These are phyloP conservation scores for Diadophis punctatus DNA, from an alignment of 2,113 vertebrate species.

Conservation along the genomic window DNA sequence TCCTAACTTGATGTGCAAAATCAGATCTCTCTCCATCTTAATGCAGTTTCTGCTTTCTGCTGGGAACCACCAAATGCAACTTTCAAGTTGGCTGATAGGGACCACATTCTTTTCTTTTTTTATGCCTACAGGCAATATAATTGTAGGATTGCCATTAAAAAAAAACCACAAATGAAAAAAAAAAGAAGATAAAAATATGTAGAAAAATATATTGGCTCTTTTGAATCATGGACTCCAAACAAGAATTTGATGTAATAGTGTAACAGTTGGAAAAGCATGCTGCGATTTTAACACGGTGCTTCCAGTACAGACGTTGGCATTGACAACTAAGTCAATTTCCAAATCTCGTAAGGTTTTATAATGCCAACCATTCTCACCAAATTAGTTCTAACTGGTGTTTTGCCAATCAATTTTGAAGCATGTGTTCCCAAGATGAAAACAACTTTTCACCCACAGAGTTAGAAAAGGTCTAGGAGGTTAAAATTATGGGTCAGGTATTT, in stretches of 20 bases:
- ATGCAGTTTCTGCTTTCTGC: not conserved
- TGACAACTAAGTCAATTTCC: not conserved
- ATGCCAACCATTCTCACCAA: not conserved
- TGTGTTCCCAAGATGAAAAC: conserved; percentile 49
- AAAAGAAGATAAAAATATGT: not conserved
- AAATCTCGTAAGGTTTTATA: not conserved
- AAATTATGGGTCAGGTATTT: conserved; percentile 26
- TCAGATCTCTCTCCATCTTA: not conserved
- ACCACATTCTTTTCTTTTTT: not conserved
- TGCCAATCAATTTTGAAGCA: conserved; percentile 18
- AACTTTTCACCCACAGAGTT: conserved; percentile 50
- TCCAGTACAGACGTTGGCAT: not conserved
- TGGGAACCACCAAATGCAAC: not conserved
- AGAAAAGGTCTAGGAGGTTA: conserved; percentile 18
- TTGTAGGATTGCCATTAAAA: not conserved
- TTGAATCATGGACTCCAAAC: not conserved
- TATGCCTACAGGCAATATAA: not conserved
- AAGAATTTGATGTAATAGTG: not conserved
- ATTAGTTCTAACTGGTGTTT: conserved; percentile 7
- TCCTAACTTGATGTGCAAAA: not conserved
- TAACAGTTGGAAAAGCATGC: not conserved
- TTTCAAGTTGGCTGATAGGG: not conserved
- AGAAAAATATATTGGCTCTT: not conserved
- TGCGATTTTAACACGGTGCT: not conserved
- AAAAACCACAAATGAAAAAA: not conserved